These are phyloP conservation scores for Cirrhinus mrigala DNA, from an alignment of 2,797 vertebrate genomes.

Conservation along the genomic window DNA sequence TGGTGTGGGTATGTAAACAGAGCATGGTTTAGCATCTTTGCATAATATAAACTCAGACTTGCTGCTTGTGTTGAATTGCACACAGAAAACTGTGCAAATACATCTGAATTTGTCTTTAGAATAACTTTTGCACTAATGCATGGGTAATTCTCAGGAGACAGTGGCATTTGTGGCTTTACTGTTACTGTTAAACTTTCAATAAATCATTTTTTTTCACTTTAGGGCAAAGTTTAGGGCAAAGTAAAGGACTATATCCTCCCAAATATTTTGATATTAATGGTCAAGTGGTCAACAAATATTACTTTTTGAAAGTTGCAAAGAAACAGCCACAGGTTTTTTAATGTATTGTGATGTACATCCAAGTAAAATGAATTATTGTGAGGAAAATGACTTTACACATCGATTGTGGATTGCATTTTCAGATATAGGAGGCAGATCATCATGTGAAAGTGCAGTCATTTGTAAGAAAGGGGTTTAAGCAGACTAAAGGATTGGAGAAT, in stretches of 20 bases:
- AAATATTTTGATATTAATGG: neutral
- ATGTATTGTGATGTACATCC: neutral
- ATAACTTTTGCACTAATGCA: neutral
- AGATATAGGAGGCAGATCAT: neutral
- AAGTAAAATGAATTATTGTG: neutral
- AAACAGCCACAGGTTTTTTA: neutral
- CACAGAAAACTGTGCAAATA: slow-evolving; percentile 3
- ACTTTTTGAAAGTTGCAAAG: neutral
- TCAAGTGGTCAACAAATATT: neutral
- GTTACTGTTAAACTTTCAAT: neutral
- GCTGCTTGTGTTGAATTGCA: neutral
- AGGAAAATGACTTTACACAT: neutral
- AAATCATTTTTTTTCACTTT: neutral
- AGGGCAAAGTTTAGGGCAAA: neutral
- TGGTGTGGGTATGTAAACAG: neutral
- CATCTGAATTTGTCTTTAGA: neutral
- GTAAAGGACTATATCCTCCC: neutral
- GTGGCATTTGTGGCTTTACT: neutral
- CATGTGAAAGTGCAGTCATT: neutral
- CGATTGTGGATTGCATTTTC: neutral
- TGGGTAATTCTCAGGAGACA: neutral
- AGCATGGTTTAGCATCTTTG: neutral
- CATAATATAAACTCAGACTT: neutral
- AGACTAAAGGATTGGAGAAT: neutral
- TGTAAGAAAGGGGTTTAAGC: neutral